These are phyloP conservation scores for Halichondria panicea DNA, from an alignment of 37 sponge, comb jelly and placozoan species.

Conservation along the genomic window DNA sequence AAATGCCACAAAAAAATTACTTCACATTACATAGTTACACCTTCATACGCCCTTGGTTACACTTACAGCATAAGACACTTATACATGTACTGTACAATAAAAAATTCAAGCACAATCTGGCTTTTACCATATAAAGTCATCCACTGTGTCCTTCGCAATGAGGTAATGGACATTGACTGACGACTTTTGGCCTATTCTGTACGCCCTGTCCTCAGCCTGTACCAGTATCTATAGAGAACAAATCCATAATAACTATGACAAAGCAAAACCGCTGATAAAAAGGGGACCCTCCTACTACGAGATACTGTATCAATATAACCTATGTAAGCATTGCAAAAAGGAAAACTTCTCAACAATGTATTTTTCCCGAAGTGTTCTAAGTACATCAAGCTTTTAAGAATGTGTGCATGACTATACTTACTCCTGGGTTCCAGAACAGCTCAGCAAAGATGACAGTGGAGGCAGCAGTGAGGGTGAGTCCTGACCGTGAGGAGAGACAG, in stretches of 20 bases:
- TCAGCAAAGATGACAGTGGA: slow-evolving; percentile 94
- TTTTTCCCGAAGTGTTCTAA: neutral
- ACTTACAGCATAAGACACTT: neutral
- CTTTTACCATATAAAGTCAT: slow-evolving; percentile 91
- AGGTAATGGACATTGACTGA: slow-evolving; percentile 87
- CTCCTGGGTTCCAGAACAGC: slow-evolving; percentile 98
- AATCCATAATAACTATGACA: neutral
- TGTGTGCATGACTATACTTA: no score
- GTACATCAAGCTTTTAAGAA: no score
- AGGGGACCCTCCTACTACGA: no score
- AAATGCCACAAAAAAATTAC: neutral
- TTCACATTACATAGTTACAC: neutral
- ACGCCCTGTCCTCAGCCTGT: slow-evolving; percentile 91
- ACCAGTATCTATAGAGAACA: slow-evolving; percentile 61
- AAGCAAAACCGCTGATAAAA: no score
- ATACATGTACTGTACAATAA: no score
- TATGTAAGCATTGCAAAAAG: no score
- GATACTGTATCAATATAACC: no score
- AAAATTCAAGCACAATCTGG: neutral
- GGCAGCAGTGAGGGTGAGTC: slow-evolving; percentile 91
- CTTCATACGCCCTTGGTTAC: neutral
- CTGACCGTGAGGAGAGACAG: no score
- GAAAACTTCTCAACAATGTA: no score
- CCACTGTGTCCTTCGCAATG: slow-evolving; percentile 83
- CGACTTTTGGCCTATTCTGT: slow-evolving; percentile 88